Conservation (phyloP, 2,888 invertebrate genomes). For the Temnothorax rugatulus region DNA sequence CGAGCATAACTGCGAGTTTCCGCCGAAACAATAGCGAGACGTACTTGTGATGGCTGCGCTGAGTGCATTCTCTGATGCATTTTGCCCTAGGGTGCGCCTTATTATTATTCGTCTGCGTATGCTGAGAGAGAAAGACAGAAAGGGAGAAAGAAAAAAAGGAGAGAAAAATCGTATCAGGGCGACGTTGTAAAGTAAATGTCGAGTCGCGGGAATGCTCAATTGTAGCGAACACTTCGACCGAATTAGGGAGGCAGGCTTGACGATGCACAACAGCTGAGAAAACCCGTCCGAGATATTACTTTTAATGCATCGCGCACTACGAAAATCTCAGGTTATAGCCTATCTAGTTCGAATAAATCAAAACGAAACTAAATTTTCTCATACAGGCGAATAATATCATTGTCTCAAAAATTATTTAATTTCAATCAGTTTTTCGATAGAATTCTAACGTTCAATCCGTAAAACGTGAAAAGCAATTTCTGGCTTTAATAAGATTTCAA, state of each 20-base stretch:
- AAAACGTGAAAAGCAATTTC: background rate
- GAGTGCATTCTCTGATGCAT: constrained; percentile 42
- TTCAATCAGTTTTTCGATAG: background rate
- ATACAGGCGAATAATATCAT: background rate
- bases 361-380: background rate
- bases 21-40: constrained; percentile 29
- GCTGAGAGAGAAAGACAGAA: background rate
- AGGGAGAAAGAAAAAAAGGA: background rate
- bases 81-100: constrained; percentile 28
- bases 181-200: constrained; percentile 46
- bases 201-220: constrained; percentile 29
- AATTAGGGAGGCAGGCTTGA: constrained; percentile 8
- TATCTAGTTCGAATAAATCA: background rate
- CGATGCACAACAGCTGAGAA: constrained; percentile 17
- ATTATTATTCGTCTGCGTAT: constrained; percentile 15
- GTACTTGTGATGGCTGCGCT: constrained; percentile 43
- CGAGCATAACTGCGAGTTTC: constrained; percentile 6
- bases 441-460: background rate
- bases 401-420: background rate
- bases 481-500: background rate
- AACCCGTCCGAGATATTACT: background rate
- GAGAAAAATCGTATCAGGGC: background rate
- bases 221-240: constrained; percentile 7
- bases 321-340: background rate
- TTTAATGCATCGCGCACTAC: background rate